Evolutionary conservation across 2,113 vertebrate genomes (phyloP).

Genomic region (Rhagologus leucostigma): DNA sequence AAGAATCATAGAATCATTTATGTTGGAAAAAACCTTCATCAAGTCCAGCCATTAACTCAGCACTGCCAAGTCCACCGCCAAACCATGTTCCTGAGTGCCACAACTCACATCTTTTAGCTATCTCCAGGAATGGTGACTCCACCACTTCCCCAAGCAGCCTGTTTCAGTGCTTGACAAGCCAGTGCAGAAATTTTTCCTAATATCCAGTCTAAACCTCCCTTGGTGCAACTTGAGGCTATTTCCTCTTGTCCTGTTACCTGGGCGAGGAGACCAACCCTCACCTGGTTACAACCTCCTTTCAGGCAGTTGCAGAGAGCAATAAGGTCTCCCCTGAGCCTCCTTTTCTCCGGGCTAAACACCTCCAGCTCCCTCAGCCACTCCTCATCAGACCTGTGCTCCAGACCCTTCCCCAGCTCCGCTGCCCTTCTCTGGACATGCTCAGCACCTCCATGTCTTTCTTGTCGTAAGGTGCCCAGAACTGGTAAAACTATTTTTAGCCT

Average conservation of each 20-base stretch:
- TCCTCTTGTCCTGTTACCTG: neutral
- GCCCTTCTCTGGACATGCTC: rapidly evolving
- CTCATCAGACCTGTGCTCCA: rapidly evolving
- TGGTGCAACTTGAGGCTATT: neutral
- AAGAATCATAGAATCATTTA: neutral
- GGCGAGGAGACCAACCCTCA: neutral
- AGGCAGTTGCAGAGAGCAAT: neutral
- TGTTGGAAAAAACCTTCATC: neutral
- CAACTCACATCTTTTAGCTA: neutral
- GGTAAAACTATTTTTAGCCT: neutral
- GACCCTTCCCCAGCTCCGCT: rapidly evolving
- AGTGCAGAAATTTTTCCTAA: neutral
- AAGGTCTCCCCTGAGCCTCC: neutral
- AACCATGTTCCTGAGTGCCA: neutral
- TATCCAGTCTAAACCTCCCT: neutral
- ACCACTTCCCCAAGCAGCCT: neutral
- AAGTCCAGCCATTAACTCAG: neutral
- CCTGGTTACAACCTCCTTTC: neutral
- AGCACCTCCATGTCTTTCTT: neutral
- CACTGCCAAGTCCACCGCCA: neutral
- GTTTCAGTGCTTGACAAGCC: neutral
- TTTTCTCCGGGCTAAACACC: neutral
- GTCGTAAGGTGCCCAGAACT: rapidly evolving
- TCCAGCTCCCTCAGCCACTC: rapidly evolving
- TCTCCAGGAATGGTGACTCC: neutral